Base-by-base conservation (phyloP, 2,888 invertebrate genomes). In the Tetragonula carbonaria region DNA sequence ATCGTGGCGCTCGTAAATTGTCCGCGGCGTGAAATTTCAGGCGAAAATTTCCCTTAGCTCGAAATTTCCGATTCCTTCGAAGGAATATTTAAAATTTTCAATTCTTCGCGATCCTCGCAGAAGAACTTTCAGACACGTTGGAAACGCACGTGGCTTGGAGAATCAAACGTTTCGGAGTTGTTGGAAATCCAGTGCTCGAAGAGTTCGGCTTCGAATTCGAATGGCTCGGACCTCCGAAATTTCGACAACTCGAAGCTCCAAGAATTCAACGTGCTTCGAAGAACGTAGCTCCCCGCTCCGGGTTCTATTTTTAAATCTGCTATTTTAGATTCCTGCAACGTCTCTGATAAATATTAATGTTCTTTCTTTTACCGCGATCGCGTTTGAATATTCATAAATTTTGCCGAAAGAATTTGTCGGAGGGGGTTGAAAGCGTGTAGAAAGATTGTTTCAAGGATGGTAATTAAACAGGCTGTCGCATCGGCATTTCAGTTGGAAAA, bases 381-480 rank as follows among this genome's bases (percentile, higher is more conserved):
- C 13, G 21, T 13, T 4, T 38, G 65, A 65, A 65, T 65, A 65
- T 65, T 65, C 33, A 38, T 33, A 28, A 16, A 33, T 18, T 33
- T 33, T 63, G 18, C 11, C 28, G 33, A 18, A 2, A 8, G 14
- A 38, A 28, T 11, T 8, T 33, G 8, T 62, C 23, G 23, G 16
- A 62, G 21, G 18, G 18, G 53, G n/a, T 62, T 28, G 21, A n/a
- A 76, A 50, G 55, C 51, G 65, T 53, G 74, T 13, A 38, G 76
- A 68, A 73, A 77, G 72, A 70, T 67, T 21, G 53, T 51, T 68
- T 57, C 57, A 57, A 57, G 5, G 38, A 70, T 63, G 53, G 67
- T 66, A 74, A 82, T 82, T 74, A 71, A 82, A n/a, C 45, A 33
- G 50, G 51, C 23, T 68, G 78, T 63, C 62, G 59, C 53, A 28